Evolutionary conservation across 2,888 invertebrate genomes (phyloP).

Genomic region (Oasisia sp.): DNA sequence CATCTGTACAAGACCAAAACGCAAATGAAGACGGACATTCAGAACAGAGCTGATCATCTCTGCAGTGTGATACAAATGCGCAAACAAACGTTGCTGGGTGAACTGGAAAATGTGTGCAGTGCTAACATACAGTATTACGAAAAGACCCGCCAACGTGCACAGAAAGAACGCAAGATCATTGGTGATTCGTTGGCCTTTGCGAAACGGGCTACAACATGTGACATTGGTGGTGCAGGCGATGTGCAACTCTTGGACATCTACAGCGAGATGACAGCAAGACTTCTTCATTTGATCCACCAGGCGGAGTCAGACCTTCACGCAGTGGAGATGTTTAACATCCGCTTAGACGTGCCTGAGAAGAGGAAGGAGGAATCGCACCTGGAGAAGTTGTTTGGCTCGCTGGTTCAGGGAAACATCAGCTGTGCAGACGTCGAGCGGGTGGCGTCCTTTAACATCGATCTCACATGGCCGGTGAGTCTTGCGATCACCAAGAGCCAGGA

Average conservation of each 20-base stretch:
- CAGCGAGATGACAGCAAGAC: slow-evolving; percentile 31
- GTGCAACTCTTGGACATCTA: slow-evolving; percentile 31
- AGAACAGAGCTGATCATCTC: slow-evolving; percentile 25
- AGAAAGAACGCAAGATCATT: neutral
- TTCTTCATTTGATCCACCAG: slow-evolving; percentile 31
- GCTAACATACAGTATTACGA: slow-evolving; percentile 21
- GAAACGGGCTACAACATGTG: neutral
- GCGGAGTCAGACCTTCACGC: neutral
- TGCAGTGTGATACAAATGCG: slow-evolving; percentile 26
- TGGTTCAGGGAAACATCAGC: slow-evolving; percentile 32
- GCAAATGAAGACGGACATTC: slow-evolving; percentile 24
- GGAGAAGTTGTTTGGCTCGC: slow-evolving; percentile 33
- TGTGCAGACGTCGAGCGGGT: slow-evolving; percentile 32
- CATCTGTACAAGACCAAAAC: slow-evolving; percentile 25
- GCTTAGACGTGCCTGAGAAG: slow-evolving; percentile 32
- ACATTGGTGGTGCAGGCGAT: neutral
- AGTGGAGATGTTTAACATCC: slow-evolving; percentile 30
- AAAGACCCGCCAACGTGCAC: neutral
- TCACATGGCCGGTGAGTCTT: slow-evolving; percentile 38
- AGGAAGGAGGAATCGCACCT: slow-evolving; percentile 34
- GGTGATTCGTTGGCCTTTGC: neutral
- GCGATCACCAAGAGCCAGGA: slow-evolving; percentile 27
- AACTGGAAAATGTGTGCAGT: slow-evolving; percentile 25
- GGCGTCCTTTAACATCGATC: slow-evolving; percentile 32
- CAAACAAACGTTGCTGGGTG: slow-evolving; percentile 25